Percentiles rank a stretch among this genome's conserved stretches.
Evolutionary conservation across 1,140 invertebrate genomes (phyloP).

Genomic region (Brachionus koreanus): DNA sequence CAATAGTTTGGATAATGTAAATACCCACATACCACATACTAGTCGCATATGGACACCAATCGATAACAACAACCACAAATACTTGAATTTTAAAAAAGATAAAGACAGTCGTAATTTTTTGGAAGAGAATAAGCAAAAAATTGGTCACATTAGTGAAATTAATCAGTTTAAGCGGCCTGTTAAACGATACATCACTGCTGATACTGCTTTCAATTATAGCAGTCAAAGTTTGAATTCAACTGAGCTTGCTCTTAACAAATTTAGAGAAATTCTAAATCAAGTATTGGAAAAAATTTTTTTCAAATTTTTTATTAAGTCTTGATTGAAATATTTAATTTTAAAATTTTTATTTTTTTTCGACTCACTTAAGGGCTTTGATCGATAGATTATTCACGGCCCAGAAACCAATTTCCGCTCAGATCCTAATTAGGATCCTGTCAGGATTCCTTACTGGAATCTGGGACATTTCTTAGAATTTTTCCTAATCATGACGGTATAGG

Average conservation of each 20-base stretch:
- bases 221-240: constrained; percentile 54
- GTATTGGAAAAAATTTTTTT: too few relatives aligned
- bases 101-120: constrained; percentile 48
- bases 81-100: constrained; percentile 48
- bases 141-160: constrained; percentile 7
- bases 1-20: constrained; percentile 11
- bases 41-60: constrained; percentile 48
- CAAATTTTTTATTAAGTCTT: too few relatives aligned
- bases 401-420: too few relatives aligned
- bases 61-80: constrained; percentile 53
- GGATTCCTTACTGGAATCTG: too few relatives aligned
- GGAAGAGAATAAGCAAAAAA: constrained; percentile 50
- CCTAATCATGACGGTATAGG: too few relatives aligned
- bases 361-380: too few relatives aligned
- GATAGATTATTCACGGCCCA: too few relatives aligned
- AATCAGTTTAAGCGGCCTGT: constrained; percentile 10
- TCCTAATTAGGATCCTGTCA: too few relatives aligned
- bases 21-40: constrained; percentile 36
- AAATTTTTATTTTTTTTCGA: too few relatives aligned
- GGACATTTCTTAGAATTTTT: too few relatives aligned
- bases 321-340: too few relatives aligned
- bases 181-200: constrained; percentile 45
- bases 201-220: constrained; percentile 54
- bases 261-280: constrained; percentile 47
- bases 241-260: constrained; percentile 53